Percentiles rank a stretch among this genome's conserved stretches.
These are phyloP conservation scores for Dryobotodes eremita DNA, from an alignment of 2,888 invertebrate genomes.

Conservation along the genomic window DNA sequence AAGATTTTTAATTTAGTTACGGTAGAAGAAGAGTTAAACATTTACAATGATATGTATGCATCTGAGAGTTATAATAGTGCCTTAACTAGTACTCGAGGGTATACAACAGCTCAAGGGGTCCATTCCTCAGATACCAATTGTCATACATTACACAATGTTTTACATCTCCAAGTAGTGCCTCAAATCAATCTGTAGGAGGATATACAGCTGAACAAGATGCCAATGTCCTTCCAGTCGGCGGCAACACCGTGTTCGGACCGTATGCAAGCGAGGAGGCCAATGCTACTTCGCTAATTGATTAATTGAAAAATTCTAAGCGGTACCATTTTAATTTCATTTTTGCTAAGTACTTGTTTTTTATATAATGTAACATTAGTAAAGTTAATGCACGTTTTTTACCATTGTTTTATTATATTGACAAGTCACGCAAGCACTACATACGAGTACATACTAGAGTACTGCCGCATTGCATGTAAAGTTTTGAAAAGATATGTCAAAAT, in stretches of 20 bases:
- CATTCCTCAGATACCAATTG: no score
- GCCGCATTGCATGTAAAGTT: conserved; percentile 32
- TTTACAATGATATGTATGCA: neutral
- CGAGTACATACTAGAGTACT: no score
- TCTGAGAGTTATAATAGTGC: no score
- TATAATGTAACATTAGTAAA: no score
- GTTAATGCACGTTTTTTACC: conserved; percentile 31
- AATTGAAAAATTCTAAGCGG: neutral
- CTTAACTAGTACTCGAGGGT: neutral
- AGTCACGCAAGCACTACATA: conserved; percentile 27
- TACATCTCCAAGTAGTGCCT: neutral
- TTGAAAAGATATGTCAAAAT: conserved; percentile 39
- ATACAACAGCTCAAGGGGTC: no score
- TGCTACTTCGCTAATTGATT: neutral
- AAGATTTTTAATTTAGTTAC: no score
- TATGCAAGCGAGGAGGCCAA: no score
- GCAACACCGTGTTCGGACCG: no score
- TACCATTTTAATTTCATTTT: conserved; percentile 1
- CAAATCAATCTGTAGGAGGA: neutral
- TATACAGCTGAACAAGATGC: conserved; percentile 26
- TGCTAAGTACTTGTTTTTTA: conserved; percentile 16
- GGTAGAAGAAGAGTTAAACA: no score
- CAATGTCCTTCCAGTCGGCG: no score
- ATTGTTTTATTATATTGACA: conserved; percentile 39
- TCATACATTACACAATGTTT: no score